Conservation (phyloP, 2,797 vertebrate species). For the Poecilia wingei region DNA sequence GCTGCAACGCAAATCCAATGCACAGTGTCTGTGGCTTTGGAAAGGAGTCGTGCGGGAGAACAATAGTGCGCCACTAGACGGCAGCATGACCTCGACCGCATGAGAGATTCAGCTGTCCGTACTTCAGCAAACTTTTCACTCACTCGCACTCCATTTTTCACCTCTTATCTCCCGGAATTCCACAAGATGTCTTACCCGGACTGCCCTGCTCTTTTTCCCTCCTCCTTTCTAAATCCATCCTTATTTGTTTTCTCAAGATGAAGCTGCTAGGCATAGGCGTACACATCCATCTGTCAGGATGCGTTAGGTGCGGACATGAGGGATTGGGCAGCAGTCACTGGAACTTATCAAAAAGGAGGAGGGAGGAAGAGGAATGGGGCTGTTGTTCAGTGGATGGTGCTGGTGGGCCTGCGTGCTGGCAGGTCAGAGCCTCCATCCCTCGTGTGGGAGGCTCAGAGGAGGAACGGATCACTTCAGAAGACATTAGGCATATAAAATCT, state of each 20-base stretch:
- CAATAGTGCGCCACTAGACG: slow-evolving; percentile 52
- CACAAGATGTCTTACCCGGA: slow-evolving; percentile 8
- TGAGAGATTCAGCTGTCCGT: slow-evolving; percentile 6
- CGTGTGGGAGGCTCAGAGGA: slow-evolving; percentile 10
- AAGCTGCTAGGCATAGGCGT: slow-evolving; percentile 27
- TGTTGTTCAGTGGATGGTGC: slow-evolving; percentile 13
- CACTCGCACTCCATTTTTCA: slow-evolving; percentile 38
- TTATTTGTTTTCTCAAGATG: slow-evolving; percentile 45
- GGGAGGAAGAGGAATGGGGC: slow-evolving; percentile 19
- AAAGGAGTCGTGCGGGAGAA: not conserved
- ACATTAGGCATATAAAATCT: not conserved
- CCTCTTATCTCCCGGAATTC: slow-evolving; percentile 31
- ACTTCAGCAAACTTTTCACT: slow-evolving; percentile 8
- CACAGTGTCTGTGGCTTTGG: not conserved
- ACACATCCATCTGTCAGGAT: slow-evolving; percentile 41
- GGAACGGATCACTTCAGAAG: slow-evolving; percentile 13
- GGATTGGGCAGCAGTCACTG: slow-evolving; percentile 30
- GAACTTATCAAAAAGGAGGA: slow-evolving; percentile 29
- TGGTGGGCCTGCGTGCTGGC: slow-evolving; percentile 9
- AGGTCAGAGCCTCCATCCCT: slow-evolving; percentile 22
- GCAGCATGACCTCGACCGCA: slow-evolving; percentile 52
- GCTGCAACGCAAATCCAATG: not conserved
- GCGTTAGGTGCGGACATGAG: slow-evolving; percentile 24
- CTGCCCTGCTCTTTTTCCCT: slow-evolving; percentile 7
- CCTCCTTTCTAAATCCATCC: slow-evolving; percentile 14